phyloP scores from a whole-genome alignment of 2,797 vertebrate genomes.

The Allobates femoralis region DNA sequence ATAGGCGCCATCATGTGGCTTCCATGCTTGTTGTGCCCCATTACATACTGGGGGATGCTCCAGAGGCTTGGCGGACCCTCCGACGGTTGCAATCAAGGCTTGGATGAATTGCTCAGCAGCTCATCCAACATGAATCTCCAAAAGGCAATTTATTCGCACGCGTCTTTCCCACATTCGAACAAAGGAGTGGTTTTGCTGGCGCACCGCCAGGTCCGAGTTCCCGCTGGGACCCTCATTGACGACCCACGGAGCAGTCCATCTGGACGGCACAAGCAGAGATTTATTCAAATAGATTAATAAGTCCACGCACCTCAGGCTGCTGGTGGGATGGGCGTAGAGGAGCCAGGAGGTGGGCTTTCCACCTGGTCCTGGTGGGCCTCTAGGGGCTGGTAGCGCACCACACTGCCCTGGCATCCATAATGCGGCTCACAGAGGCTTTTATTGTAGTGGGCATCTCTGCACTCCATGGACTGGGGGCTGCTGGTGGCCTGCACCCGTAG shows the following conservation, averaged over 20 bases:
- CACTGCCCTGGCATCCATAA: slow-evolving; percentile 88
- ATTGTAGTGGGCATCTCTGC: slow-evolving; percentile 73
- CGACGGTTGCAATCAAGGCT: background rate
- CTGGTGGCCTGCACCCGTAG: slow-evolving; percentile 83
- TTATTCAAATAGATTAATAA: slow-evolving; percentile 88
- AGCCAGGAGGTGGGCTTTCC: slow-evolving; percentile 77
- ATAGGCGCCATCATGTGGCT: no score
- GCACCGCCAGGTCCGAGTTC: slow-evolving; percentile 88
- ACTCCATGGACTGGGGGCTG: slow-evolving; percentile 73
- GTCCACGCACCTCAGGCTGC: slow-evolving; percentile 74
- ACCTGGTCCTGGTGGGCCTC: background rate
- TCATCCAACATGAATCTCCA: slow-evolving; percentile 68
- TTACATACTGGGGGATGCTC: no score
- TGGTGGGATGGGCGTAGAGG: slow-evolving; percentile 87
- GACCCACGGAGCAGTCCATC: slow-evolving; percentile 83
- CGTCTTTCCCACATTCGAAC: slow-evolving; percentile 83
- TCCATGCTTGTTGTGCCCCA: no score
- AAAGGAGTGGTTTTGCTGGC: slow-evolving; percentile 77
- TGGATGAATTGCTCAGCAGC: slow-evolving; percentile 52
- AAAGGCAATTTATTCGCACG: slow-evolving; percentile 83
- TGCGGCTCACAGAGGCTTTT: slow-evolving; percentile 76
- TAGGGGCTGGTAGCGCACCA: slow-evolving; percentile 79
- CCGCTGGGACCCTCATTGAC: slow-evolving; percentile 84
- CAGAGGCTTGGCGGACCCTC: background rate
- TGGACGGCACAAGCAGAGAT: slow-evolving; percentile 73